phyloP scores from a whole-genome alignment of 2,797 vertebrate species.

The Gymnocypris eckloni region DNA sequence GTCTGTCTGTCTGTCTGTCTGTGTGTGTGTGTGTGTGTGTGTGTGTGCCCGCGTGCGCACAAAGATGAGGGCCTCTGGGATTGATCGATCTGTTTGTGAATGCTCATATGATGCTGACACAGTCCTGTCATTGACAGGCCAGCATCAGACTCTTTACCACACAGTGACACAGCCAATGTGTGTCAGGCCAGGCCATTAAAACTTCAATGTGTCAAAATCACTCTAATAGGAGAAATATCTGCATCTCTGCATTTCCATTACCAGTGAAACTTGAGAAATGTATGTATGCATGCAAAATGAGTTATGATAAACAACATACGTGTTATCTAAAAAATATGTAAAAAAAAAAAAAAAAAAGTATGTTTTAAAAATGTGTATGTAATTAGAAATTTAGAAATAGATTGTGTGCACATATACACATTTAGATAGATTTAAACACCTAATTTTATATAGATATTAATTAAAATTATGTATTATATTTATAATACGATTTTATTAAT shows the following conservation, averaged over 20 bases:
- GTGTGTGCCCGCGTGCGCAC: background rate
- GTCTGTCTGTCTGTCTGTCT: too few relatives aligned
- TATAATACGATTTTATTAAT: background rate
- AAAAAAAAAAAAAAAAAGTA: too few relatives aligned
- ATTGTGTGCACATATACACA: background rate
- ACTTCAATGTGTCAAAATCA: slow-evolving; percentile 28
- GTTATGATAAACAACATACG: background rate
- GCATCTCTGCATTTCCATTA: background rate
- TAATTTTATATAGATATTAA: background rate
- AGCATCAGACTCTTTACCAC: background rate
- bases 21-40: too few relatives aligned
- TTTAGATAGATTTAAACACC: background rate
- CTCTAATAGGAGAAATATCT: background rate
- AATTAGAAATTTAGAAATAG: background rate
- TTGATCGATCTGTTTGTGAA: slow-evolving; percentile 42
- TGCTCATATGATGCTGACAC: slow-evolving; percentile 48
- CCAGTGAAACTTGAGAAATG: background rate
- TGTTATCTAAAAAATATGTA: background rate
- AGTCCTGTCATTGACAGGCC: slow-evolving; percentile 25
- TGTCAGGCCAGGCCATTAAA: slow-evolving; percentile 28
- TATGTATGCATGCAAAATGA: background rate
- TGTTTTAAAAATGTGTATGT: background rate
- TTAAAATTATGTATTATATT: background rate
- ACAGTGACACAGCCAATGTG: slow-evolving; percentile 13
- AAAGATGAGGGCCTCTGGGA: slow-evolving; percentile 1